Percentiles rank a stretch among this genome's conserved stretches.
phyloP scores from a whole-genome alignment of 2,113 vertebrate genomes.

The Odobenus rosmarus region DNA sequence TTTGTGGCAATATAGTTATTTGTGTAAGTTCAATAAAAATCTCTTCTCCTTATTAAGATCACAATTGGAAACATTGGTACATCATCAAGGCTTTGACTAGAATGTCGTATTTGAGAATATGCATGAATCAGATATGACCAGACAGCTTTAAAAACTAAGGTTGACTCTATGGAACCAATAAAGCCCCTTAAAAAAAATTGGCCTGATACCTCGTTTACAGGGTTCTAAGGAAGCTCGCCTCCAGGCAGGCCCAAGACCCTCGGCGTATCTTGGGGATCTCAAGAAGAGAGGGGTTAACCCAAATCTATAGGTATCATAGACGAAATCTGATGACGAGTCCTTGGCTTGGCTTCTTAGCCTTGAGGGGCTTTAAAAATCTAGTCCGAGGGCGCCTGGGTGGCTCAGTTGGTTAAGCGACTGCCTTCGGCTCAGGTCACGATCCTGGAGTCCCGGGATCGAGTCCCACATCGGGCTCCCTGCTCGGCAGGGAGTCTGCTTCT shows the following conservation, averaged over 20 bases:
- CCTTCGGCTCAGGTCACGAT: no score
- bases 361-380: not conserved
- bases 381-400: not conserved
- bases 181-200: not conserved
- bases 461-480: no score
- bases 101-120: not conserved
- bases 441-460: no score
- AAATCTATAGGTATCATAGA: not conserved
- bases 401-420: no score
- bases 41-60: not conserved
- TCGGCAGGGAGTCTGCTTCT: no score
- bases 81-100: not conserved
- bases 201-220: not conserved
- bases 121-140: not conserved
- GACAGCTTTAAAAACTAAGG: not conserved
- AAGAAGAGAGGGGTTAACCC: not conserved
- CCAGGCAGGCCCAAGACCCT: not conserved
- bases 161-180: not conserved
- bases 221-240: not conserved
- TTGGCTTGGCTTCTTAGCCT: not conserved
- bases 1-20: not conserved
- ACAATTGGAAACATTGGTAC: not conserved
- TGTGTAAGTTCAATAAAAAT: not conserved
- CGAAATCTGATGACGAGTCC: not conserved
- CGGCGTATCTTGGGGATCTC: not conserved